These are phyloP conservation scores for Triplophysa rosa DNA, from an alignment of 2,113 vertebrate species.

Conservation along the genomic window DNA sequence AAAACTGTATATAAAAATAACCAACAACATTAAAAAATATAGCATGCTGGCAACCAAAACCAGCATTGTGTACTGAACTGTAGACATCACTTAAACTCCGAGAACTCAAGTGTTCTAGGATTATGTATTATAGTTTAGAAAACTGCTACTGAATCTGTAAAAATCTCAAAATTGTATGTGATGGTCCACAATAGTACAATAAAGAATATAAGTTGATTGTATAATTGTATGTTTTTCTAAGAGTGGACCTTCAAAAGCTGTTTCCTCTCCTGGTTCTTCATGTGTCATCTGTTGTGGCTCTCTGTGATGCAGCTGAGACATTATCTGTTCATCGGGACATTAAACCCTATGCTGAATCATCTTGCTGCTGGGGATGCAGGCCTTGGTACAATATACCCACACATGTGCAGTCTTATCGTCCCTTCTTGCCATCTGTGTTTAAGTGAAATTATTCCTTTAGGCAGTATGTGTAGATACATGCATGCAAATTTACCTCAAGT, in stretches of 20 bases:
- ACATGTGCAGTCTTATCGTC: not conserved
- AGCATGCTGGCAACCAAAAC: too few relatives aligned
- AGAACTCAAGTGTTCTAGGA: too few relatives aligned
- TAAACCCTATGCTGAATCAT: conserved; percentile 81
- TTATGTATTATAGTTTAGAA: too few relatives aligned
- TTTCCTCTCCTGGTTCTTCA: conserved; percentile 77
- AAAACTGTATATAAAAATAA: too few relatives aligned
- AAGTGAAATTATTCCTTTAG: not conserved
- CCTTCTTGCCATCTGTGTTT: not conserved
- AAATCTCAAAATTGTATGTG: not conserved
- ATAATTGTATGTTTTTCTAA: conserved; percentile 42
- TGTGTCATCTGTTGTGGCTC: conserved; percentile 84
- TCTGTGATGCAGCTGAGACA: conserved; percentile 88
- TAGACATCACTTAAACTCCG: too few relatives aligned
- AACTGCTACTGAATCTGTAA: too few relatives aligned
- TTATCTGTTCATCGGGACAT: conserved; percentile 88
- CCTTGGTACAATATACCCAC: conserved; percentile 69
- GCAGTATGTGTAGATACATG: not conserved
- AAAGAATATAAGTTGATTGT: too few relatives aligned
- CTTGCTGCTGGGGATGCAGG: conserved; percentile 63
- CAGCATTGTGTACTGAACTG: too few relatives aligned
- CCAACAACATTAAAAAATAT: too few relatives aligned
- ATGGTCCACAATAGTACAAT: not conserved
- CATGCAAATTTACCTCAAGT: not conserved
- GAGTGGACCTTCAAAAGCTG: conserved; percentile 75